phyloP scores from a whole-genome alignment of 2,888 invertebrate genomes.

The Monoplex corrugatus region DNA sequence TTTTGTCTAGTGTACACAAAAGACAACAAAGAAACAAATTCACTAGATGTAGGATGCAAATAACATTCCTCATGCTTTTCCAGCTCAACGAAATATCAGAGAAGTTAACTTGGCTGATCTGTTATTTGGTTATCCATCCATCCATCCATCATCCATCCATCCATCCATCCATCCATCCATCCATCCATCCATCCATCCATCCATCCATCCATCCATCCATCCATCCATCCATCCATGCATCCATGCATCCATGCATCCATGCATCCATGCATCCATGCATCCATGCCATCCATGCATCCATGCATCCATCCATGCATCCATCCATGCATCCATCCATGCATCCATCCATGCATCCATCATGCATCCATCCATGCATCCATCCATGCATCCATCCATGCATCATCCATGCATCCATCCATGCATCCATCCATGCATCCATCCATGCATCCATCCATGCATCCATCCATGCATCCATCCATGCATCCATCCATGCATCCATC shows the following conservation, averaged over 20 bases:
- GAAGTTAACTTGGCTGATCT: background rate
- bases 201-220: conserved; percentile 17
- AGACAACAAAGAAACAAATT: no score
- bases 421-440: conserved; percentile 3
- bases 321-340: conserved; percentile 48
- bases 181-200: background rate
- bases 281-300: background rate
- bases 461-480: conserved; percentile 2
- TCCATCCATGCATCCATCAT: conserved; percentile 47
- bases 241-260: background rate
- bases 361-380: no score
- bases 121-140: background rate
- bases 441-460: conserved; percentile 9
- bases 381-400: no score
- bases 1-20: background rate
- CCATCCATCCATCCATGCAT: conserved; percentile 23
- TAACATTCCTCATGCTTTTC: background rate
- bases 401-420: background rate
- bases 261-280: background rate
- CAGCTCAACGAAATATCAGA: background rate
- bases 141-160: conserved; percentile 6
- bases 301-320: conserved; percentile 44
- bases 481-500: background rate
- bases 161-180: conserved; percentile 9
- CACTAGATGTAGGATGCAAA: no score